Evolutionary conservation across 53 echinoderm and acorn worm genomes (phyloP), one percentile per base, ranked within the genome.

Genomic region (Stichopus horrens): DNA sequence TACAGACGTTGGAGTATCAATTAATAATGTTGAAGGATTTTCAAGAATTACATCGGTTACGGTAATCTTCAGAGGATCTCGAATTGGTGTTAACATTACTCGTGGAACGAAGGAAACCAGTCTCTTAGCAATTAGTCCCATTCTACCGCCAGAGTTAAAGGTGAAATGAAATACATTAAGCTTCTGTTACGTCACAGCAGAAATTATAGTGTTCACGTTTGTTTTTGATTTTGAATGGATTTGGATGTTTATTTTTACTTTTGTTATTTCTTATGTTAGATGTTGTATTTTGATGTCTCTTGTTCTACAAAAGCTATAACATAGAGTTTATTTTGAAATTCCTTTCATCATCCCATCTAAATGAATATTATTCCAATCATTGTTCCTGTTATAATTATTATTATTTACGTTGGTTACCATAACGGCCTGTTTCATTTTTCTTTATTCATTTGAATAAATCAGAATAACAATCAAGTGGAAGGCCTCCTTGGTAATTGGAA

Each of bases 401-500:
- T 37, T 37, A 37, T 37, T 37, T 37, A 37, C 37, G 37, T 67
- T 14, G n/a, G 68, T 14, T 67, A 1, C 68, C n/a, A n/a, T 14
- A 67, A 67, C 11, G 11, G 68, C n/a, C 68, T n/a, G n/a, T 14
- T 11, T 67, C 1, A 14, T 67, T 67, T 67, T 4, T 14, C 68
- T 14, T 11, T 67, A 37, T 75, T 75, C 5, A 57, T 83, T 37
- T 22, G 9, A 23, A 18, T 60, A 23, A 9, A 19, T 11, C n/a
- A 86, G 86, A 74, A 73, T 7, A 20, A 74, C 54, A 14, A 74
- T 18, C 3, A 20, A 19, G 22, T 74, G 4, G 6, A 5, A 9
- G 86, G 86, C 14, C 74, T 86, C 11, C 73, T 86, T 54, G 86
- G 86, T 55, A 86, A 86, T 54, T 86, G 86, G 86, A 86, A 86